Conservation (phyloP, 2,888 invertebrate species). For the Noctua fimbriata region DNA sequence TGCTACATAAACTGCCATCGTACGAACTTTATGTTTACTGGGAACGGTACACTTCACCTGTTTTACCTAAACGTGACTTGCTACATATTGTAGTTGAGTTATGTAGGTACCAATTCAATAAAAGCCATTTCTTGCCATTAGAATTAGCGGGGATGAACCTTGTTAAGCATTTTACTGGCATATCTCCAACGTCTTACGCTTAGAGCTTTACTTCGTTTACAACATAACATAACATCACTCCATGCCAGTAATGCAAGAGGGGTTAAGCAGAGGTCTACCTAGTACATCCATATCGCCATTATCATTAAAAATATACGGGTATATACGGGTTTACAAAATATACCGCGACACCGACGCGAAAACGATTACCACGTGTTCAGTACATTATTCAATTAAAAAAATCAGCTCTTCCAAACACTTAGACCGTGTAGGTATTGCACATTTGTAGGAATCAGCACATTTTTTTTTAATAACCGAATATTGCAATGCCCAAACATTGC, state of each 20-base stretch:
- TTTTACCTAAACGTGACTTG: neutral
- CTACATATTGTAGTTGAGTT: neutral
- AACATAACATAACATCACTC: neutral
- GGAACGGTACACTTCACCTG: neutral
- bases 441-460: too few relatives aligned
- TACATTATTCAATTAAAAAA: too few relatives aligned
- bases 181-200: neutral
- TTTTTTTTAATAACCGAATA: too few relatives aligned
- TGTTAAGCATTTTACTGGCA: neutral
- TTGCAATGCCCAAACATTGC: too few relatives aligned
- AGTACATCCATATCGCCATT: neutral
- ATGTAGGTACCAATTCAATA: neutral
- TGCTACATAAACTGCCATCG: neutral
- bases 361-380: too few relatives aligned
- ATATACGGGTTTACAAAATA: too few relatives aligned
- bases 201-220: neutral
- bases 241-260: neutral
- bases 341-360: too few relatives aligned
- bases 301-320: too few relatives aligned
- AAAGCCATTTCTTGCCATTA: neutral
- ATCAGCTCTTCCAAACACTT: too few relatives aligned
- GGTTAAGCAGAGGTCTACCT: neutral
- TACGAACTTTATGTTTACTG: neutral
- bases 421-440: too few relatives aligned
- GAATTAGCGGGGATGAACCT: neutral